Base-by-base conservation (phyloP, 2,888 invertebrate genomes). In the Selenia dentaria region DNA sequence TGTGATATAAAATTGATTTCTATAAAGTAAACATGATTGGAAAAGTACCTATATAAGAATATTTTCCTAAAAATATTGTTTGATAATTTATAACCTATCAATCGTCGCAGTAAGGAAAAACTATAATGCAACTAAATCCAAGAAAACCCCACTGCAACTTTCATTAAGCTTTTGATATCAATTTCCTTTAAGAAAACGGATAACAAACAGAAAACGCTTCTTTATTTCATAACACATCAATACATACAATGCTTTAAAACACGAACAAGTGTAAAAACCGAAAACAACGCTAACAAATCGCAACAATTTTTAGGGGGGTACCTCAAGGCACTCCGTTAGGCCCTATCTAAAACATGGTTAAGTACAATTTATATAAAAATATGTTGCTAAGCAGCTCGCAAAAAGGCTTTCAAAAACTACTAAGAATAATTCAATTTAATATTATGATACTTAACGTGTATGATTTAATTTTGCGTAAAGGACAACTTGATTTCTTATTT, bases 241-340 rank as follows among this genome's bases (percentile, higher is more conserved):
- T 39, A 50, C 37, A 24, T 32, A 37, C 9, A 28, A 28, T 33
- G 41, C 12, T 33, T 41, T 20, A 16, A 37, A 48, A 48, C 47
- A 41, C 47, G 33, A 48, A 48, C 37, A 18, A 37, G 41, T 37
- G 47, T 41, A 42, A 37, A 46, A 40, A 48, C 12, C 14, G 33
- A 48, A 51, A 41, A 45, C 31, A 42, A 51, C 35, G 33, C 31
- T 20, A 44, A 46, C 24, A 33, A 31, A 41, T 26, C 13, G 44
- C 49, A 52, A 62, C 46, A 58, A 57, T n/a, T 20, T 51, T 8
- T 50, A 22, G 11, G 33, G 16, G 56, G 20, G 42, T 54, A 40
- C 43, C 28, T 8, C 69, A 76, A 80, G 81, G 75, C 77, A 77
- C 74, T 41, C 41, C 51, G 40, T 54, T 71, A 76, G 74, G 71